Evolutionary conservation across 2,888 invertebrate genomes (phyloP).

Genomic region (Atherix ibis): DNA sequence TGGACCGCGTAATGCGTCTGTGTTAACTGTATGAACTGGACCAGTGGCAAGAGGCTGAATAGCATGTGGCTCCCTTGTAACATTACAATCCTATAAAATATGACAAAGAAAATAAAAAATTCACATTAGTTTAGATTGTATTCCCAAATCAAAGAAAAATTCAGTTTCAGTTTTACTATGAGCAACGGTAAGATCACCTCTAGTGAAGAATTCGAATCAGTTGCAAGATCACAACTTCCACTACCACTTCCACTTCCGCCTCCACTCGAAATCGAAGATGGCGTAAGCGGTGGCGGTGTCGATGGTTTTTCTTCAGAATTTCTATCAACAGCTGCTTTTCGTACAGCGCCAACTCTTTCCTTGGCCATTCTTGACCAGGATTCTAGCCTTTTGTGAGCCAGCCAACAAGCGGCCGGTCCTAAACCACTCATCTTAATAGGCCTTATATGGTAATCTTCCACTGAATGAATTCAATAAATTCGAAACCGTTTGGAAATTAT

Average conservation of each 20-base stretch:
- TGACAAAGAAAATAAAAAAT: background rate
- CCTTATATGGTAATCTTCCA: no score
- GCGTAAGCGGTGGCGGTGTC: slow-evolving; percentile 27
- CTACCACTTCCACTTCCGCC: slow-evolving; percentile 27
- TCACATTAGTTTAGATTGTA: background rate
- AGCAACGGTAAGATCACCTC: slow-evolving; percentile 27
- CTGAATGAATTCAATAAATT: no score
- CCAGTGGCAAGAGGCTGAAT: slow-evolving; percentile 41
- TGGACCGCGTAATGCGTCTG: slow-evolving; percentile 35
- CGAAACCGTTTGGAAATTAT: no score
- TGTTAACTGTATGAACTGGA: slow-evolving; percentile 25
- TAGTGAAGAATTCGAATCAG: slow-evolving; percentile 19
- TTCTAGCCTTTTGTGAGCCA: slow-evolving; percentile 58
- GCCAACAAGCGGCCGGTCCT: slow-evolving; percentile 61
- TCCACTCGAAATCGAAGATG: slow-evolving; percentile 29
- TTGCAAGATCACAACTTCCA: slow-evolving; percentile 29
- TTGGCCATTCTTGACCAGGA: slow-evolving; percentile 62
- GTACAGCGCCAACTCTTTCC: slow-evolving; percentile 39
- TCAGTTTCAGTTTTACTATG: background rate
- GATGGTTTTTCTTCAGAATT: slow-evolving; percentile 26
- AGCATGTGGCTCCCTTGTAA: slow-evolving; percentile 45
- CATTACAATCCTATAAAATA: slow-evolving; percentile 43
- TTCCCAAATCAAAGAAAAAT: background rate
- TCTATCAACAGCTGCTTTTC: slow-evolving; percentile 28
- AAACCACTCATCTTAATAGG: slow-evolving; percentile 51